phyloP scores from a whole-genome alignment of 2,113 vertebrate species.

The Anoura caudifer region DNA sequence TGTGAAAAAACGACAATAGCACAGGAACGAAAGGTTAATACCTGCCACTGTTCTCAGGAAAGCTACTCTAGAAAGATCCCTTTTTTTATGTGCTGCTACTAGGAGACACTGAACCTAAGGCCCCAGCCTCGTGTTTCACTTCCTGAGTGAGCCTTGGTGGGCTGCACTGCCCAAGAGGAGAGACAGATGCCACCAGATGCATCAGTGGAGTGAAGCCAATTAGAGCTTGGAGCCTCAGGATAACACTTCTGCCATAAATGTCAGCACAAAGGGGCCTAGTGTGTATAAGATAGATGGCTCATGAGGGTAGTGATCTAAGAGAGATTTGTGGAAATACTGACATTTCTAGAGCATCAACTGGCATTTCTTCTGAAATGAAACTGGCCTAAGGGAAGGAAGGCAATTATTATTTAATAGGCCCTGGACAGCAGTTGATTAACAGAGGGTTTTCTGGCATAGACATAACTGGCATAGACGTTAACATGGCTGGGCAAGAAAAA shows the following conservation, averaged over 20 bases:
- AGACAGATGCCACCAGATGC: not conserved
- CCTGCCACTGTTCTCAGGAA: not conserved
- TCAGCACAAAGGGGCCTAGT: slow-evolving; percentile 27
- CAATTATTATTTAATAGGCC: slow-evolving; percentile 54
- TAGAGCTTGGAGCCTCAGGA: not conserved
- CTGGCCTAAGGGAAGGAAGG: slow-evolving; percentile 14
- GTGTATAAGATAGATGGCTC: slow-evolving; percentile 35
- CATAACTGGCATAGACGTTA: not conserved
- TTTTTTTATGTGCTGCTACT: not conserved
- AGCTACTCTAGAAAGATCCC: not conserved
- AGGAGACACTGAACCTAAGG: not conserved
- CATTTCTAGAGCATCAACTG: slow-evolving; percentile 54
- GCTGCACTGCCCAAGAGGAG: not conserved
- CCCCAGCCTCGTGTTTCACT: not conserved
- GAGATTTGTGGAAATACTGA: slow-evolving; percentile 63
- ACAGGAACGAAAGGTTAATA: slow-evolving; percentile 71
- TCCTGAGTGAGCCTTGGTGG: not conserved
- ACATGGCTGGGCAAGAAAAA: not conserved
- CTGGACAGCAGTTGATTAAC: slow-evolving; percentile 5
- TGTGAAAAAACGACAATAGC: slow-evolving; percentile 81
- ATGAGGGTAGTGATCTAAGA: slow-evolving; percentile 4
- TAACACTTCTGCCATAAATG: not conserved
- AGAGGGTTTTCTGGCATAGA: not conserved
- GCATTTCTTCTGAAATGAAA: slow-evolving; percentile 50
- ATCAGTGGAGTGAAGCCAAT: slow-evolving; percentile 2